phyloP scores from a whole-genome alignment of 2,113 vertebrate species.

The Eublepharis macularius region DNA sequence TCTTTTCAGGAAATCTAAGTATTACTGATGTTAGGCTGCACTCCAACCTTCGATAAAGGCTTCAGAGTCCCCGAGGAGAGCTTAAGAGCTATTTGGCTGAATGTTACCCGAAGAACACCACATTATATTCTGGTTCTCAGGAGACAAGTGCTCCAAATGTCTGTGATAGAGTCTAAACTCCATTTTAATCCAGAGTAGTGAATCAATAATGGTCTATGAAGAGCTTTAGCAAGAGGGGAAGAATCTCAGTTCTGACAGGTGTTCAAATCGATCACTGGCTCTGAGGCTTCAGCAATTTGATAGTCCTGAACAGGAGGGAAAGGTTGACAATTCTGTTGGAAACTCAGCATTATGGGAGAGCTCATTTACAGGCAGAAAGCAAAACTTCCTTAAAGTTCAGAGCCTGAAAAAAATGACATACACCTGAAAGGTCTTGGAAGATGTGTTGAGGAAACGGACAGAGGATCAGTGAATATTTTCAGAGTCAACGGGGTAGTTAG shows the following conservation, averaged over 20 bases:
- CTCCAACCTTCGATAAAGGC: not conserved
- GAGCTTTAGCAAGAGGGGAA: not conserved
- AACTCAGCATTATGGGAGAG: not conserved
- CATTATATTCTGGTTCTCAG: not conserved
- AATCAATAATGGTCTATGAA: constrained; percentile 1
- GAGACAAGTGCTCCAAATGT: not conserved
- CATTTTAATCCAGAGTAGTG: constrained; percentile 14
- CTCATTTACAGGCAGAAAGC: constrained; percentile 2
- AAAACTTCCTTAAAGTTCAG: not conserved
- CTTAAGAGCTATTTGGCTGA: not conserved
- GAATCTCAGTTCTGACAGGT: not conserved
- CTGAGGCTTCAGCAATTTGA: not conserved
- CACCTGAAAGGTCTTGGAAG: not conserved
- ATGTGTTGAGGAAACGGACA: not conserved
- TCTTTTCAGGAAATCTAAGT: not conserved
- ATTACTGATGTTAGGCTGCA: not conserved
- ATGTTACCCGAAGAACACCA: not conserved
- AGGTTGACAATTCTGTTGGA: constrained; percentile 3
- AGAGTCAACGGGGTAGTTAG: not conserved
- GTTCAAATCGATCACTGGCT: not conserved
- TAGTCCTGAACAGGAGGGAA: not conserved
- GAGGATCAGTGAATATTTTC: not conserved
- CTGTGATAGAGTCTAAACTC: constrained; percentile 3
- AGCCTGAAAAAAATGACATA: not conserved
- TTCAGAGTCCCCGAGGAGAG: not conserved